Base-by-base conservation (phyloP, 2,888 invertebrate species). In the Steromphala cineraria region DNA sequence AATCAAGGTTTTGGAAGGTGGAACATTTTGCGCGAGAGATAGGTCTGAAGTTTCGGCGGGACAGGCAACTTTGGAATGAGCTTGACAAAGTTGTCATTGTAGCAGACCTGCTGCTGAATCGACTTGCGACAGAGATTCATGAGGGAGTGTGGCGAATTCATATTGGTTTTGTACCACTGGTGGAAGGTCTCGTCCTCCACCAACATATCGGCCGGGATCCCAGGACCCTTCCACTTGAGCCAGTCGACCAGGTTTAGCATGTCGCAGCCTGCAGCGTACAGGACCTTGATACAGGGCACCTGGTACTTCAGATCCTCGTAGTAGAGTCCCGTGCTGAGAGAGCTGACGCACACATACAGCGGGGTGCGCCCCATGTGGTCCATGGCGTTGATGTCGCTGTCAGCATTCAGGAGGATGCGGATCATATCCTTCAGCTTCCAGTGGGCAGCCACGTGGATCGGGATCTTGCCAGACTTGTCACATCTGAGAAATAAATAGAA, bases 221-320 rank as follows among this genome's bases (percentile, higher is more conserved):
- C 93, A 0, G 92, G 90, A 0, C 93, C 91, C 78, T 93, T 93
- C 90, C 91, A 91, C 56, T 91, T 90, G n/a, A 93, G 84, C 93
- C 93, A 93, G 82, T 92, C 92, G 10, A 91, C 90, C 10, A 93
- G 87, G 83, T 93, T 93, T 53, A 93, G 88, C 92, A 93, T 93
- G 87, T 94, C 94, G 86, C 93, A 93, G 78, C 92, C 92, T 40
- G 92, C 90, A 76, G 89, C 85, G 82, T 90, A 92, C 84, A 93
- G 86, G 15, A 92, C 87, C 80, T 91, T 88, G 36, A 92, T 90
- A 81, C 91, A 91, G 5, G 91, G 90, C 5, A 93, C 89, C 87
- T 92, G 91, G 83, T 92, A 91, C 74, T 91, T 91, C 75, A 93
- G 86, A 83, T 93, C 93, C 81, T 92, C 93, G 53, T 90, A 90